Evolutionary conservation across 2,888 invertebrate species (phyloP), one percentile per base, ranked within the genome.

Genomic region (Rotaria socialis): DNA sequence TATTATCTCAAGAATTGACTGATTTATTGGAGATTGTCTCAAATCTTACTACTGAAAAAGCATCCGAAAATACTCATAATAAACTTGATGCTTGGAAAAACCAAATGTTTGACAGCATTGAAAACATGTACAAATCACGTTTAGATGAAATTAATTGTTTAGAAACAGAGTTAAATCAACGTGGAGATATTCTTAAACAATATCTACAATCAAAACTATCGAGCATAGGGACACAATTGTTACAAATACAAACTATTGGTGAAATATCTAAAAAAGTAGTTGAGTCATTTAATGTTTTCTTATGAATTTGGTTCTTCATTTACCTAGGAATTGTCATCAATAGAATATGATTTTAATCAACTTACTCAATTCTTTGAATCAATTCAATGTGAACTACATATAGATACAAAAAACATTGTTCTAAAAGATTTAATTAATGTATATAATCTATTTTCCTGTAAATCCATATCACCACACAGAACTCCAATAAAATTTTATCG

Each of bases 341-440:
- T 60, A 27, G 52, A 58, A 86, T 52, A 4, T 47, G 84, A 50
- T 86, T 47, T 60, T 58, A 41, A 60, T 84, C 86, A 41, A 84
- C 50, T 86, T 50, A 27, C 6, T 50, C 84, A 60, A 60, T 86
- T 35, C 60, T 35, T 74, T 19, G 19, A 41, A 22, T 41, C 41
- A 19, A 3, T 74, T 74, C 10, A 22, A 41, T 74, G 19, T 22
- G 41, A 74, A 8, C 5, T 22, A 74, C 5, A 7, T 41, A 11
- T 74, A 0, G 16, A 41, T 8, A 22, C 8, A 41, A 74, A 41
- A 4, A 14, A 74, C n/a, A 35, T 74, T 7, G 7, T 10, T 43
- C 7, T 2, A 8, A 8, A 74, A 7, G 19, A 22, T 19, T 24
- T 74, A 43, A 35, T 67, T 67, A 6, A 74, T 41, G 19, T 7